Evolutionary conservation across 2,797 vertebrate genomes (phyloP).

Genomic region (Eptatretus atami): DNA sequence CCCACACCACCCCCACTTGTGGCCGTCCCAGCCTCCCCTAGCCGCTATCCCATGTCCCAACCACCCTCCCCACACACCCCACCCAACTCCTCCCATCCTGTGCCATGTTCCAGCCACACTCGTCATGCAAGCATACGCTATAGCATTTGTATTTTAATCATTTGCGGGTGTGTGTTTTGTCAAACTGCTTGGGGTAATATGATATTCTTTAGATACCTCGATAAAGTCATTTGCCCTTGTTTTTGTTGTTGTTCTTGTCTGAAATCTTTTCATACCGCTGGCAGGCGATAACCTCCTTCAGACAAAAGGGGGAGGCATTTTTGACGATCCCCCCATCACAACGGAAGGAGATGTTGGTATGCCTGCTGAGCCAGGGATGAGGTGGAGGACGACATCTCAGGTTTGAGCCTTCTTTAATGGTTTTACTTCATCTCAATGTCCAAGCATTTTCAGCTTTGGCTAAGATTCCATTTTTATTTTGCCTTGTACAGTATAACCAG

Average conservation of each 20-base stretch:
- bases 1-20: not conserved
- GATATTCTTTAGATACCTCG: too few species aligned
- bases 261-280: not conserved
- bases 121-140: too few species aligned
- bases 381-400: constrained; percentile 9
- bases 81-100: not conserved
- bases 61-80: not conserved
- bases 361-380: constrained; percentile 45
- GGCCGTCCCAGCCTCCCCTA: too few species aligned
- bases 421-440: too few species aligned
- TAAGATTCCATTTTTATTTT: too few species aligned
- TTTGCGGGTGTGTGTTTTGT: too few species aligned
- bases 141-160: too few species aligned
- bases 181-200: too few species aligned
- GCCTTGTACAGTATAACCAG: too few species aligned
- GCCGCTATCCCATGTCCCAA: not conserved
- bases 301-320: constrained; percentile 75
- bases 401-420: too few species aligned
- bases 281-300: constrained; percentile 76
- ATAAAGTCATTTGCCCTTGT: not conserved
- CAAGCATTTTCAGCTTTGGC: too few species aligned
- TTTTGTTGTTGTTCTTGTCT: not conserved
- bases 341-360: constrained; percentile 59
- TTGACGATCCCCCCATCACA: constrained; percentile 74
- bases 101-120: not conserved